phyloP scores from a whole-genome alignment of 2,888 invertebrate genomes.

The Bellardia bayeri region DNA sequence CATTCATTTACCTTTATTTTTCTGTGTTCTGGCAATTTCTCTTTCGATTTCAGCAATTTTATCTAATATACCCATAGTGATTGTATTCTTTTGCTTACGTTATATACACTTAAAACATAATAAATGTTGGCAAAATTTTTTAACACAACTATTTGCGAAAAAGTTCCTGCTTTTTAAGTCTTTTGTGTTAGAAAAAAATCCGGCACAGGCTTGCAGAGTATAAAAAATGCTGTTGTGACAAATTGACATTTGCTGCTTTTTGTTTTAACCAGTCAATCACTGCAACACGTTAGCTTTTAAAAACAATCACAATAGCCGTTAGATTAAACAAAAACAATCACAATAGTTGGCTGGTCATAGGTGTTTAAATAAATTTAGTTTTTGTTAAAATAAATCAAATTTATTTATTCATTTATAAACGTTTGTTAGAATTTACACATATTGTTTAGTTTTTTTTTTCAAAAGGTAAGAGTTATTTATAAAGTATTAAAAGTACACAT shows the following conservation, averaged over 20 bases:
- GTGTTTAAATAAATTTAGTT: too few species aligned
- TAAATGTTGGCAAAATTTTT: constrained; percentile 42
- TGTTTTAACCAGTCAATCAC: not conserved
- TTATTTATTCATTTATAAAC: too few species aligned
- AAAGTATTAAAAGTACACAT: too few species aligned
- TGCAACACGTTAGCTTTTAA: not conserved
- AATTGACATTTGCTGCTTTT: constrained; percentile 31
- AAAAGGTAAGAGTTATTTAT: too few species aligned
- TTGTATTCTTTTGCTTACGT: constrained; percentile 18
- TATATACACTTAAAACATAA: constrained; percentile 60
- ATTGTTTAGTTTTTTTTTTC: too few species aligned
- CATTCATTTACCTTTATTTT: constrained; percentile 94
- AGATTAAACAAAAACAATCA: too few species aligned
- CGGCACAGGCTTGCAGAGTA: constrained; percentile 38
- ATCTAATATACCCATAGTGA: constrained; percentile 97
- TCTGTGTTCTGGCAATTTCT: constrained; percentile 99
- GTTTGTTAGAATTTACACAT: too few species aligned
- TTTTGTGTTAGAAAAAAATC: constrained; percentile 52
- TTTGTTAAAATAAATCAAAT: too few species aligned
- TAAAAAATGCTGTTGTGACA: constrained; percentile 64
- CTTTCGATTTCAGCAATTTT: constrained; percentile 99
- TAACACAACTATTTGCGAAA: constrained; percentile 24
- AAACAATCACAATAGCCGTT: constrained; percentile 51
- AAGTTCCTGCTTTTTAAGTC: constrained; percentile 25
- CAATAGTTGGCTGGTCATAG: too few species aligned